Evolutionary conservation across 2,888 invertebrate species (phyloP), one percentile per base, ranked within the genome.

Genomic region (Isoperla grammatica): DNA sequence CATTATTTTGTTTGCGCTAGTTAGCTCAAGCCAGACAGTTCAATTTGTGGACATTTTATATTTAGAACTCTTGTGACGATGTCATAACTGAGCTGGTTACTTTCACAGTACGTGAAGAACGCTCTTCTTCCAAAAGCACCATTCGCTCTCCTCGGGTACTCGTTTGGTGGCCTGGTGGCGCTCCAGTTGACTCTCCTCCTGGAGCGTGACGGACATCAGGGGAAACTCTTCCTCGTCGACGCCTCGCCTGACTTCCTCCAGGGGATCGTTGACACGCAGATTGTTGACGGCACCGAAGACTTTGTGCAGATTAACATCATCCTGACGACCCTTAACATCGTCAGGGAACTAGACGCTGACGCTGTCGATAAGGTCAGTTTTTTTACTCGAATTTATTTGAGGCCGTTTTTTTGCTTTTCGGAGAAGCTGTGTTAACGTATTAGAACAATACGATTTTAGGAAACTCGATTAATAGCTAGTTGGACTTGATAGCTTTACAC

Each of bases 111-210:
- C 22, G 37, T 61, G 15, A 53, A 17, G 0, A 45, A 23, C 13
- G n/a, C 13, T 5, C 60, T 62, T 6, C 12, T 20, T n/a, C 45
- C 59, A 74, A 11, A 67, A 2, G 76, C 76, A 8, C 76, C 79
- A 12, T 95, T 88, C 75, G 81, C 82, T 61, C 71, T 97, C 1
- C 81, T 89, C 12, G 96, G 90, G 1, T 95, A 97, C 77, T 97
- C 96, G 12, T 95, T 85, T 70, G 97, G 97, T 48, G 78, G 86
- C 0, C 73, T 88, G 19, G 78, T 94, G 17, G 86, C 88, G 0
- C 74, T 95, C 58, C 90, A 94, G 71, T 75, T 95, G 61, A 87
- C 85, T 2, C 75, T 82, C 8, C 78, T 81, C 68, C 75, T 95
- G 39, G 91, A 92, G 73, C 75, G 74, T 6, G 76, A 80, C 68